phyloP scores from a whole-genome alignment of 2,797 vertebrate genomes.

The Ambastaia sidthimunki region DNA sequence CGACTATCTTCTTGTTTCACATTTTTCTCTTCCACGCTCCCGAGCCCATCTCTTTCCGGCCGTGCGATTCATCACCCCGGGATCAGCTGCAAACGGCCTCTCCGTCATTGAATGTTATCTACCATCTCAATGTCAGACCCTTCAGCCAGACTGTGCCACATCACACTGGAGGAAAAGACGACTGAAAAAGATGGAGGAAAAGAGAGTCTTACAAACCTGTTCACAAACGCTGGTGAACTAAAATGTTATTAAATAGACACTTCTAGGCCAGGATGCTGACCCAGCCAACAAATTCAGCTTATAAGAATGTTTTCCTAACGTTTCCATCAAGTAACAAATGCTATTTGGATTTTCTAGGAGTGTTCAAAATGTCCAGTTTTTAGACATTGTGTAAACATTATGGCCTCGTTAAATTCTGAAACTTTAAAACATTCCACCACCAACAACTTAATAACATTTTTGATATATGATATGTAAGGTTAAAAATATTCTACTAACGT shows the following conservation, averaged over 20 bases:
- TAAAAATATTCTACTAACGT: no score
- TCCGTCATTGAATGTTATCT: slow-evolving; percentile 61
- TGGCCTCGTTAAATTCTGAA: no score
- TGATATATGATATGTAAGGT: no score
- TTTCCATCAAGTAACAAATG: no score
- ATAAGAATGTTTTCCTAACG: no score
- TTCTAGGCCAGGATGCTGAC: neutral
- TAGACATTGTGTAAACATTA: no score
- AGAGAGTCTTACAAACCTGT: neutral
- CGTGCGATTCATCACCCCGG: slow-evolving; percentile 56
- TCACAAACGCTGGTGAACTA: neutral
- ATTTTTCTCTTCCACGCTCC: slow-evolving; percentile 42
- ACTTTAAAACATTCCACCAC: no score
- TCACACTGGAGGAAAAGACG: slow-evolving; percentile 20
- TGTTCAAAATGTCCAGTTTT: no score
- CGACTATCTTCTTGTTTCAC: slow-evolving; percentile 64
- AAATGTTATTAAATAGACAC: neutral
- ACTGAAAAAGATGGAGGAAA: neutral
- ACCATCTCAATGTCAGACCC: slow-evolving; percentile 59
- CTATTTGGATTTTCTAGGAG: no score
- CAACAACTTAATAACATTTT: no score
- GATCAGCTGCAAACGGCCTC: slow-evolving; percentile 56
- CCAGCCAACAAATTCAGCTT: no score
- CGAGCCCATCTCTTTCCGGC: slow-evolving; percentile 41
- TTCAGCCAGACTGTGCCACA: slow-evolving; percentile 30